A percentile compares a stretch with the other conserved stretches of the same genome.
These are phyloP conservation scores for Ceratitis capitata DNA, from an alignment of 1,140 invertebrate species.

Conservation along the genomic window DNA sequence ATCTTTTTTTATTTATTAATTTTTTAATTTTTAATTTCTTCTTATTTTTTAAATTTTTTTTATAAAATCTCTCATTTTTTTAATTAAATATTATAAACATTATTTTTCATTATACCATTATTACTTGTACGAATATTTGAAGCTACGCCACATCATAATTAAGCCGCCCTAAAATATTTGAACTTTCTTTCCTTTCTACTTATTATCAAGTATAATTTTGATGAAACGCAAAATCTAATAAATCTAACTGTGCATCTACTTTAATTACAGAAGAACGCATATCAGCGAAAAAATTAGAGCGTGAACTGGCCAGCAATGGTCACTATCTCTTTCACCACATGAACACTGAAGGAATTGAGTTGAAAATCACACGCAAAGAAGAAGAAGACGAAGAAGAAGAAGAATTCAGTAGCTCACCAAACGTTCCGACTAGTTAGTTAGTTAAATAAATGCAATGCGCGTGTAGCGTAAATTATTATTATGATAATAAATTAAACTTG, in stretches of 20 bases:
- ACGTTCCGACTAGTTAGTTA: background rate
- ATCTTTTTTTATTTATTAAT: too few relatives aligned
- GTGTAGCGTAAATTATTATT: slow-evolving; percentile 33
- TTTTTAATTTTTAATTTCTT: too few relatives aligned
- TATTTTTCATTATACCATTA: background rate
- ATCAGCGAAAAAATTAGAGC: slow-evolving; percentile 5
- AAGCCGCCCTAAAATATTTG: background rate
- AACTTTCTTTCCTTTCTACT: background rate
- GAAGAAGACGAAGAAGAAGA: too few relatives aligned
- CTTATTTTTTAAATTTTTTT: background rate
- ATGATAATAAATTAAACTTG: slow-evolving; percentile 64
- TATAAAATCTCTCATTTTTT: background rate
- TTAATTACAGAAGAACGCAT: background rate
- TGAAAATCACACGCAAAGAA: background rate
- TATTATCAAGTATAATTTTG: background rate
- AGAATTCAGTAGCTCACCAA: background rate
- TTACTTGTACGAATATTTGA: background rate
- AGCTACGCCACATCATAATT: background rate
- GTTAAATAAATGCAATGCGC: slow-evolving; percentile 30
- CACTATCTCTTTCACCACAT: background rate
- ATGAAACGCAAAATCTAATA: background rate
- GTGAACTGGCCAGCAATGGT: slow-evolving; percentile 8
- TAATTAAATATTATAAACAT: background rate
- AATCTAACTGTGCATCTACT: background rate
- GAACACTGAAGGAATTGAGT: too few relatives aligned